Evolutionary conservation across 2,888 invertebrate species (phyloP), one percentile per base, ranked within the genome.

Genomic region (Dione juno): DNA sequence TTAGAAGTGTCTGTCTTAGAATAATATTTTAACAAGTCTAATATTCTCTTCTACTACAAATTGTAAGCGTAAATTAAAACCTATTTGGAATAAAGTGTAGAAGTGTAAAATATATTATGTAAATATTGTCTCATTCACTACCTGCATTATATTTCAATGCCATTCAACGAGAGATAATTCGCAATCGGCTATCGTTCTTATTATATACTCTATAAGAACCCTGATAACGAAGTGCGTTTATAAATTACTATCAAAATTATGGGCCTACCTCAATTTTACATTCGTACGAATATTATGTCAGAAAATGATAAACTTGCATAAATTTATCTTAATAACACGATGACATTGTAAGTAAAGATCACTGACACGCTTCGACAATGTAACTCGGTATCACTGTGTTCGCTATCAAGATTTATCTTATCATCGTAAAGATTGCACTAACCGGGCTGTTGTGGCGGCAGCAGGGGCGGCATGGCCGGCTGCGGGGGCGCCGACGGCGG

Each of bases 401-500:
- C 67, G 63, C 37, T 41, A 74, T 72, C 35, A 21, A 61, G 0
- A 45, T 45, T 61, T 68, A 64, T 72, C 52, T 68, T 69, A 67
- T 63, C 54, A 63, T 35, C 28, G 59, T n/a, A 63, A 63, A 70
- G 35, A 59, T 41, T 50, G 68, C 72, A 89, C 91, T 91, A 74
- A 93, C 93, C 92, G 73, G 92, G 91, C 80, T 90, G 89, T 79
- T 87, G 93, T 65, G 84, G 94, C 79, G 85, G 94, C 83, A 84
- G 82, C 71, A 90, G 88, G 74, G 93, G 94, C 68, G 93, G 93
- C 87, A 94, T 91, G 45, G 90, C 87, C 81, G 79, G 93, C 83
- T 77, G 94, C 87, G 82, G 94, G 88, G 83, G 95, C 88, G 94
- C 95, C 57, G 95, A 95, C 61, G 95, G 95, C 54, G 95, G 89